phyloP scores from a whole-genome alignment of 2,888 invertebrate genomes.

The Dicyrtomina minuta region DNA sequence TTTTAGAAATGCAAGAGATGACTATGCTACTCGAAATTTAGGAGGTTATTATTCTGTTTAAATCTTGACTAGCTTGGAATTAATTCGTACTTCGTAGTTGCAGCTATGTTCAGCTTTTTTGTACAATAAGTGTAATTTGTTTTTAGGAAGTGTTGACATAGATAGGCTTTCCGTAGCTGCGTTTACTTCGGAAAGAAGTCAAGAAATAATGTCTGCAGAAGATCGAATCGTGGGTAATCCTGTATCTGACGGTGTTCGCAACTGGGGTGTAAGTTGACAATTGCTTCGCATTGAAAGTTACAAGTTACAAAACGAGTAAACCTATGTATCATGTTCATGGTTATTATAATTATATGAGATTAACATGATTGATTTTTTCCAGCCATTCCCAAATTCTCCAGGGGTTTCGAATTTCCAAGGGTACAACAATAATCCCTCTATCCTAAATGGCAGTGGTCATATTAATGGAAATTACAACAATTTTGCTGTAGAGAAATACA shows the following conservation, averaged over 20 bases:
- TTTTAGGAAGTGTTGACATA: neutral
- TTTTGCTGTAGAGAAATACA: neutral
- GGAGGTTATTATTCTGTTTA: slow-evolving; percentile 1
- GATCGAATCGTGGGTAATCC: slow-evolving; percentile 8
- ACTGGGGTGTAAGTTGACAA: slow-evolving; percentile 6
- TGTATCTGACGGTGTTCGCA: neutral
- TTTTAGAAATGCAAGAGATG: slow-evolving; percentile 2
- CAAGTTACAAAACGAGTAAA: neutral
- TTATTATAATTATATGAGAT: too few species aligned
- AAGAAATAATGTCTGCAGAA: neutral
- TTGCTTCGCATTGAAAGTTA: neutral
- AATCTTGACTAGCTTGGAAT: neutral
- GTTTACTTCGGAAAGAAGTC: neutral
- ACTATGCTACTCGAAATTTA: neutral
- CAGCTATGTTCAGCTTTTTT: too few species aligned
- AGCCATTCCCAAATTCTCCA: neutral
- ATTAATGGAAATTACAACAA: neutral
- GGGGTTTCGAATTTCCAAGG: neutral
- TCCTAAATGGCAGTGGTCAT: neutral
- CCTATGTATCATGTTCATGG: neutral
- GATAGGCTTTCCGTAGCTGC: too few species aligned
- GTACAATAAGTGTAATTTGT: too few species aligned
- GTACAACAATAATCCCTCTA: neutral
- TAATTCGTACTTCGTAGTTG: too few species aligned
- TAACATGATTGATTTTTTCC: too few species aligned